Percentiles rank a stretch among this genome's conserved stretches.
Conservation (phyloP, 2,888 invertebrate species). For the Petrolisthes manimaculis region DNA sequence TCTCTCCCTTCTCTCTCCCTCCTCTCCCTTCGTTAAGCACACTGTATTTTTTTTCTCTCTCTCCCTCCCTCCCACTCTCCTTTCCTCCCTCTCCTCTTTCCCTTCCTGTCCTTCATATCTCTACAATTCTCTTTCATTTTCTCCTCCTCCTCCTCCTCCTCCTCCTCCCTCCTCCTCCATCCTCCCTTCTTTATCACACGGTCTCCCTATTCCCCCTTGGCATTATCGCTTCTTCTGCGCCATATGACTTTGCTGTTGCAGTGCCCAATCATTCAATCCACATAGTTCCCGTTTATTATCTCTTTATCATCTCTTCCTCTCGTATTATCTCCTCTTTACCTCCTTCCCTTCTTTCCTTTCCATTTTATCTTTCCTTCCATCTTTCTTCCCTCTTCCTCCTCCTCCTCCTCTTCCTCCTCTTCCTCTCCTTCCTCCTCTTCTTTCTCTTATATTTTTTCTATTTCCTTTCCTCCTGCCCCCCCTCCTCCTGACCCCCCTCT, state of each 20-base stretch:
- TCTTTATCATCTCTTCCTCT: no score
- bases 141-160: background rate
- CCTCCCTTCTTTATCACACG: no score
- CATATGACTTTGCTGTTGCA: no score
- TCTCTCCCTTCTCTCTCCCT: background rate
- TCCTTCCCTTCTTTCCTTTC: no score
- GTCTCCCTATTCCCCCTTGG: no score
- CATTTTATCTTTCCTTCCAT: no score
- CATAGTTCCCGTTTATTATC: no score
- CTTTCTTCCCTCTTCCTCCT: background rate
- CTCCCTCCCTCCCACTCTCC: background rate
- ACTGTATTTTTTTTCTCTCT: constrained; percentile 11
- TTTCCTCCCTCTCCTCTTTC: background rate
- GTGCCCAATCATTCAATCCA: no score
- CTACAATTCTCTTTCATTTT: background rate
- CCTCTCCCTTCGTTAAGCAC: constrained; percentile 14
- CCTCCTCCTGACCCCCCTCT: no score
- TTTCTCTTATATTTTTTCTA: background rate
- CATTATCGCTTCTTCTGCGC: no score
- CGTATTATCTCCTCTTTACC: no score
- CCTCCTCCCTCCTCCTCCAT: background rate
- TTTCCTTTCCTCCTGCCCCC: no score
- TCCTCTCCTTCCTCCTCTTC: background rate
- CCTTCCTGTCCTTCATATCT: background rate
- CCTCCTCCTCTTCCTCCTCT: background rate